Percentiles rank a stretch among this genome's conserved stretches.
Evolutionary conservation across 2,888 invertebrate genomes (phyloP).

Genomic region (Trissolcus japonicus): DNA sequence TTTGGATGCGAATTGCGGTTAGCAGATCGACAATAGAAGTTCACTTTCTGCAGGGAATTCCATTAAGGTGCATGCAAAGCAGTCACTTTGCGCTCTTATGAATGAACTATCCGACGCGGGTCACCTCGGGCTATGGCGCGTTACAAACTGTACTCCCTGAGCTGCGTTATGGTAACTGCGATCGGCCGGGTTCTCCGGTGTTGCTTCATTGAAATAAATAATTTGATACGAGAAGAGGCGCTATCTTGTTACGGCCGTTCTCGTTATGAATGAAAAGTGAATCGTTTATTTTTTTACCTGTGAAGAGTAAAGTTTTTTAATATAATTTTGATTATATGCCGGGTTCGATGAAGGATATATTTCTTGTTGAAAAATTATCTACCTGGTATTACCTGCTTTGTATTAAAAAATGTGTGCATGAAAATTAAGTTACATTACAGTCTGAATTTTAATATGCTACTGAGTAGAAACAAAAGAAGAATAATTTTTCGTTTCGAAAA

Average conservation of each 20-base stretch:
- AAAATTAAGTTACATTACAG: no score
- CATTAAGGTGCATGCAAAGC: slow-evolving; percentile 68
- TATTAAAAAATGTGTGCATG: no score
- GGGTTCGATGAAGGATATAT: background rate
- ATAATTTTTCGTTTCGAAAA: no score
- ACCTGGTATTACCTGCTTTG: no score
- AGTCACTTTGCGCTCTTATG: slow-evolving; percentile 48
- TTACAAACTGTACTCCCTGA: slow-evolving; percentile 21
- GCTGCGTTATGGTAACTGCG: slow-evolving; percentile 21
- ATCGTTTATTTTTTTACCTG: background rate
- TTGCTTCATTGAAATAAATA: slow-evolving; percentile 42
- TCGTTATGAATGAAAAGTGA: slow-evolving; percentile 33
- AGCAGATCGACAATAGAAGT: slow-evolving; percentile 57
- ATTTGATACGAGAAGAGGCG: slow-evolving; percentile 22
- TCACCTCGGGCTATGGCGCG: slow-evolving; percentile 41
- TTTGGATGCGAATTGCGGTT: slow-evolving; percentile 35
- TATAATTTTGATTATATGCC: background rate
- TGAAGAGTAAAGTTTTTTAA: background rate
- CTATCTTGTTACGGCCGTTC: slow-evolving; percentile 20
- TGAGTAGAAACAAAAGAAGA: no score
- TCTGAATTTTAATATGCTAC: no score
- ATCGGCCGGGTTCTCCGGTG: slow-evolving; percentile 2
- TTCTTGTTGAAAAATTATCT: background rate
- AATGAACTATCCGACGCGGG: slow-evolving; percentile 50
- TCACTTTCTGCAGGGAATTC: slow-evolving; percentile 59